phyloP scores from a whole-genome alignment of 2,113 vertebrate genomes.

The Potamarius usumacintae region DNA sequence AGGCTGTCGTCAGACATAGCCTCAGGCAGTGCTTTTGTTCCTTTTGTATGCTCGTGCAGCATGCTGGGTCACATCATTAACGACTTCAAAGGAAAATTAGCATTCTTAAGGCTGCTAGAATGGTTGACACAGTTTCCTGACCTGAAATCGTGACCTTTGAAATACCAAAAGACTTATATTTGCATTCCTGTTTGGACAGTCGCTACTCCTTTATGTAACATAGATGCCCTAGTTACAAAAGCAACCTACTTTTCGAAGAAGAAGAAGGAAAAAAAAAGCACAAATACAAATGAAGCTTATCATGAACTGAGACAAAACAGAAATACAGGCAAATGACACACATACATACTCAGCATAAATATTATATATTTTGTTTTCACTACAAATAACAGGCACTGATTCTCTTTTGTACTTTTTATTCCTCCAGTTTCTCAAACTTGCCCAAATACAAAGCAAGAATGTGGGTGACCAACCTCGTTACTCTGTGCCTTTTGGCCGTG shows the following conservation, averaged over 20 bases:
- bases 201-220: not conserved
- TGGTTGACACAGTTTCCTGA: constrained; percentile 6
- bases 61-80: not conserved
- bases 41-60: not conserved
- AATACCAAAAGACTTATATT: not conserved
- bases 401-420: not conserved
- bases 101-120: not conserved
- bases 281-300: not conserved
- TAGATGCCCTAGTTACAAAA: constrained; percentile 38
- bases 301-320: constrained; percentile 5
- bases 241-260: not conserved
- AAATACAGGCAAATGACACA: constrained; percentile 20
- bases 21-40: constrained; percentile 1
- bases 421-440: constrained; percentile 59
- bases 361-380: not conserved
- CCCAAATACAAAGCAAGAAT: constrained; percentile 71
- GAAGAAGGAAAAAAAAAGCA: not conserved
- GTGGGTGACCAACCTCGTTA: constrained; percentile 72
- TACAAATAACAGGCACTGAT: not conserved
- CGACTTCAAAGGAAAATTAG: not conserved
- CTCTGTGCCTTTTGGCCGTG: constrained; percentile 71
- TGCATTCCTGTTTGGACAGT: constrained; percentile 11
- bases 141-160: not conserved
- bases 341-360: not conserved
- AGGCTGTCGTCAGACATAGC: constrained; percentile 11